Evolutionary conservation across 2,888 invertebrate genomes (phyloP), one percentile per base, ranked within the genome.

Genomic region (Bruchidius siliquastri): DNA sequence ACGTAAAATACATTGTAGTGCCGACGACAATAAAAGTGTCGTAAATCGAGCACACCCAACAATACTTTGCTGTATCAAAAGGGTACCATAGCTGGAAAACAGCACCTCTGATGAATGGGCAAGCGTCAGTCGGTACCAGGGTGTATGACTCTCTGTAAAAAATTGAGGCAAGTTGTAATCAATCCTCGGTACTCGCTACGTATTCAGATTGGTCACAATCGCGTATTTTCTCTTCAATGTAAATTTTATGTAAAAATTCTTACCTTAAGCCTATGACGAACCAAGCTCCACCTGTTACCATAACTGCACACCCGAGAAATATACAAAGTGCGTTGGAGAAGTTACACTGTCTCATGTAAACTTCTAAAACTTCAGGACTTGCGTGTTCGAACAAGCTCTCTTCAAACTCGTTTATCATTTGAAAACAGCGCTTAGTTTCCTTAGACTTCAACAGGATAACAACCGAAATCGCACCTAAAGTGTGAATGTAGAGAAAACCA

Each of bases 81-180:
- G 74, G 73, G 68, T 74, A 72, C 76, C 74, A 74, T 2, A 74
- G 66, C 66, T 76, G 73, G 49, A 71, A 76, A n/a, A 72, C 67
- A 20, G 67, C 21, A n/a, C 74, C 73, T 49, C 70, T 74, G 2
- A 70, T 67, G 10, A 73, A 13, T 0, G 72, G 74, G 26, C 76
- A 76, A 66, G 67, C 49, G 10, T 73, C 69, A 1, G 73, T 22
- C 3, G 18, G 26, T 26, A 69, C 69, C 2, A 69, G 71, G 68
- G 67, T 20, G 20, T 20, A 67, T 21, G 69, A 67, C 49, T 10
- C 21, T 26, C 74, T 74, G 22, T 71, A 49, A 21, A 20, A 49
- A 21, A 2, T 13, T 71, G 6, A 22, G 68, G 30, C 30, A 30
- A n/a, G n/a, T n/a, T n/a, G n/a, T n/a, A n/a, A n/a, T n/a, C n/a